These are phyloP conservation scores for Oncorhynchus kisutch DNA, from an alignment of 2,113 vertebrate genomes.

Conservation along the genomic window DNA sequence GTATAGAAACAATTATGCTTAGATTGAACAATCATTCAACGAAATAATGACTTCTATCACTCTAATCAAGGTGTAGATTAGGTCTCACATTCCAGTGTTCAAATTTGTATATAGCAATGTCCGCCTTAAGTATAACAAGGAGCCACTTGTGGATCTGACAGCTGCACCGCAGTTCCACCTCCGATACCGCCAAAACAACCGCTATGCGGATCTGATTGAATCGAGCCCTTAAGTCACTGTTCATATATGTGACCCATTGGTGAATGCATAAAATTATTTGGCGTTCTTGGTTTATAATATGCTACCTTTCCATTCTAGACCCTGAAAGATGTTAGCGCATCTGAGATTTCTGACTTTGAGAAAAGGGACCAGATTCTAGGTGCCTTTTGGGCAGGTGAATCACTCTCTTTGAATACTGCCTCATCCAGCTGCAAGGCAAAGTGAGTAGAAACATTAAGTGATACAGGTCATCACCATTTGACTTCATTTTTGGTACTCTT, in stretches of 20 bases:
- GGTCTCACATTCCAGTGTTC: no score
- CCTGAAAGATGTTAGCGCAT: conserved; percentile 37
- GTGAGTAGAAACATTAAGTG: conserved; percentile 29
- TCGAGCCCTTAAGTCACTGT: not conserved
- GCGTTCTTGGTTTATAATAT: not conserved
- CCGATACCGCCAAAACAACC: no score
- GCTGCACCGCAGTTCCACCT: no score
- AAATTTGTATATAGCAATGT: no score
- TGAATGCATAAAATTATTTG: not conserved
- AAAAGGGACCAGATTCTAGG: conserved; percentile 65
- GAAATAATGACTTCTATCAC: no score
- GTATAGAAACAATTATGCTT: no score
- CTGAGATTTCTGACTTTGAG: conserved; percentile 42
- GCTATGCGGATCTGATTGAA: no score
- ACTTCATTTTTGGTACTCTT: no score
- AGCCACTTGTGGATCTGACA: no score
- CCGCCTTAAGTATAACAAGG: no score
- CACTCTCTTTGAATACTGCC: conserved; percentile 36
- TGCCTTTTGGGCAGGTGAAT: conserved; percentile 57
- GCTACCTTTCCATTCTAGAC: conserved; percentile 43
- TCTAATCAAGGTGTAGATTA: no score
- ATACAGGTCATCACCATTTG: not conserved
- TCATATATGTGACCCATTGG: not conserved
- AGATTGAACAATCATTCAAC: no score
- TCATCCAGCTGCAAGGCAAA: conserved; percentile 45